phyloP scores from a whole-genome alignment of 2,113 vertebrate species.

The Caranx melampygus region DNA sequence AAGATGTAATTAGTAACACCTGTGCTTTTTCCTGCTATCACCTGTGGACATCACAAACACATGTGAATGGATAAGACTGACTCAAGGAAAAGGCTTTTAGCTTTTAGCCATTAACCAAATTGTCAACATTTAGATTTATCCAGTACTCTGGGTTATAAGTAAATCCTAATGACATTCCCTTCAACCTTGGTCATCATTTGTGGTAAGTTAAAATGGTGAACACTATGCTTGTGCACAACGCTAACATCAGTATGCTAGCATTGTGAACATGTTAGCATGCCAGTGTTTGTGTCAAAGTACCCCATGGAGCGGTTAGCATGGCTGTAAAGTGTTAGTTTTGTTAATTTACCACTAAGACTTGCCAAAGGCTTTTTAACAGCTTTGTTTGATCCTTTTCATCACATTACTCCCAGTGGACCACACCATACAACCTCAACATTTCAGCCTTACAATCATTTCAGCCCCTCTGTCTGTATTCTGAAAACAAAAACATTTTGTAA shows the following conservation, averaged over 20 bases:
- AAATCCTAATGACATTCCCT: neutral
- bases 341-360: neutral
- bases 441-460: slow-evolving; percentile 1
- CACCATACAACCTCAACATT: slow-evolving; percentile 7
- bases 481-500: slow-evolving; percentile 34
- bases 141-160: neutral
- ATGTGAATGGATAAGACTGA: too few relatives aligned
- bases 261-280: neutral
- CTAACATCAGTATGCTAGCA: neutral
- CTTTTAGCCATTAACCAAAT: too few relatives aligned
- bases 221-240: neutral
- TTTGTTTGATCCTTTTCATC: neutral
- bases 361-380: neutral
- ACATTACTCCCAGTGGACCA: slow-evolving; percentile 12
- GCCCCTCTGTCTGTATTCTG: slow-evolving; percentile 20
- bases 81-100: too few relatives aligned
- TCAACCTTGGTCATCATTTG: neutral
- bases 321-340: neutral
- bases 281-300: neutral
- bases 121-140: too few relatives aligned
- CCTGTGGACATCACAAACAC: too few relatives aligned
- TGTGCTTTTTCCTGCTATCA: neutral
- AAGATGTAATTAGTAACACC: neutral
- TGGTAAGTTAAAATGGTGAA: neutral
- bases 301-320: neutral